A percentile compares a stretch with the other conserved stretches of the same genome.
Conservation (phyloP, 2,113 vertebrate genomes). For the Oreotrochilus melanogaster region DNA sequence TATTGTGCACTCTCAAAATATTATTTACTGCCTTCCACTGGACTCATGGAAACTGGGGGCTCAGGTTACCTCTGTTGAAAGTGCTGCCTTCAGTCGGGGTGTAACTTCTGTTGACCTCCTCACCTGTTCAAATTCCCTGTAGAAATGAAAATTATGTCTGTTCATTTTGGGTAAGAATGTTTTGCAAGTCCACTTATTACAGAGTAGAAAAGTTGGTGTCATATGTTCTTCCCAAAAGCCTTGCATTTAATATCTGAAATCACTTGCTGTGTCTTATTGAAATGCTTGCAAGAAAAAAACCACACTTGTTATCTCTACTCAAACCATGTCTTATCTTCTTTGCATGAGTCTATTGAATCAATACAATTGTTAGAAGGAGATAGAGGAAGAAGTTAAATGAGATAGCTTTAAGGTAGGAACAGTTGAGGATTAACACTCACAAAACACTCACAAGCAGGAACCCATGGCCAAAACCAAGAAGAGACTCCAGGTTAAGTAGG, state of each 20-base stretch:
- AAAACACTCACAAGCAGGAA: constrained; percentile 20
- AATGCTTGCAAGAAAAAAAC: not conserved
- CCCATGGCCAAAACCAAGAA: not conserved
- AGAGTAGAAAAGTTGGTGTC: not conserved
- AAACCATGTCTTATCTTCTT: not conserved
- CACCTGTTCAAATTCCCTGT: not conserved
- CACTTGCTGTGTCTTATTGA: not conserved
- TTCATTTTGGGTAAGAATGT: not conserved
- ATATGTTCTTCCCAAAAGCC: not conserved
- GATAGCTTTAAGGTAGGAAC: constrained; percentile 24
- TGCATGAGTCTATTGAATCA: not conserved
- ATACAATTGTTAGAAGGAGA: not conserved
- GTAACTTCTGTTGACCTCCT: not conserved
- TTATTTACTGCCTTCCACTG: not conserved
- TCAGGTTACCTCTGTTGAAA: not conserved
- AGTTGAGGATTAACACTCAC: not conserved
- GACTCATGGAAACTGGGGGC: not conserved
- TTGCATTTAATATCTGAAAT: not conserved
- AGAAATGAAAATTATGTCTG: not conserved
- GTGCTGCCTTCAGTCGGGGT: not conserved
- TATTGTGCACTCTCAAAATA: not conserved
- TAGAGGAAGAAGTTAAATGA: not conserved
- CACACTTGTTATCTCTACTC: not conserved
- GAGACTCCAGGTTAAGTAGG: not conserved
- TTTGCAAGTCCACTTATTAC: not conserved